Evolutionary conservation across 2,113 vertebrate species (phyloP).

Genomic region (Bubo scandiacus): DNA sequence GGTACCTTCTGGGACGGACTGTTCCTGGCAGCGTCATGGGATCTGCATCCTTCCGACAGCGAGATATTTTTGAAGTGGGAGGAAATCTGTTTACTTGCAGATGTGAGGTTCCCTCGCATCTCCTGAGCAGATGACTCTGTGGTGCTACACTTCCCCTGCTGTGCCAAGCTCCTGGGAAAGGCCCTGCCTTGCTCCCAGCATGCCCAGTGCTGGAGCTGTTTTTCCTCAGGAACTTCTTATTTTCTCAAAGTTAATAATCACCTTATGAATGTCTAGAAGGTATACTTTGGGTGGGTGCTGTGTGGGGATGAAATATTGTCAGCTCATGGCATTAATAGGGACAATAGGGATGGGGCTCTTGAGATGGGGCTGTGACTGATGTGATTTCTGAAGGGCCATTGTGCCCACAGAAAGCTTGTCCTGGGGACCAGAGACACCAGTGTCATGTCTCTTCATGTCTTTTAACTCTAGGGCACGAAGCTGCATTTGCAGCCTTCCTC

Average conservation of each 20-base stretch:
- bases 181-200: background rate
- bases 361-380: background rate
- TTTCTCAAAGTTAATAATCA: background rate
- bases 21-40: background rate
- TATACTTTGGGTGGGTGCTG: background rate
- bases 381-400: background rate
- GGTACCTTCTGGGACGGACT: background rate
- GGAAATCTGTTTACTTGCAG: slow-evolving; percentile 21
- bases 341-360: background rate
- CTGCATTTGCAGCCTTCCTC: slow-evolving; percentile 94
- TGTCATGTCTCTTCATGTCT: background rate
- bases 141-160: background rate
- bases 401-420: background rate
- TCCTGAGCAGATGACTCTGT: background rate
- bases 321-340: background rate
- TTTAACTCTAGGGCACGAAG: slow-evolving; percentile 86
- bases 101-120: background rate
- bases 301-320: background rate
- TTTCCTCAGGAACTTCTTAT: background rate
- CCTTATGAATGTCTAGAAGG: background rate
- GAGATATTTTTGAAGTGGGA: background rate
- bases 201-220: background rate
- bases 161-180: background rate
- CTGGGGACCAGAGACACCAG: background rate
- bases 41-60: background rate